Evolutionary conservation across 1,140 invertebrate genomes (phyloP).

Genomic region (Archivesica marissinica): DNA sequence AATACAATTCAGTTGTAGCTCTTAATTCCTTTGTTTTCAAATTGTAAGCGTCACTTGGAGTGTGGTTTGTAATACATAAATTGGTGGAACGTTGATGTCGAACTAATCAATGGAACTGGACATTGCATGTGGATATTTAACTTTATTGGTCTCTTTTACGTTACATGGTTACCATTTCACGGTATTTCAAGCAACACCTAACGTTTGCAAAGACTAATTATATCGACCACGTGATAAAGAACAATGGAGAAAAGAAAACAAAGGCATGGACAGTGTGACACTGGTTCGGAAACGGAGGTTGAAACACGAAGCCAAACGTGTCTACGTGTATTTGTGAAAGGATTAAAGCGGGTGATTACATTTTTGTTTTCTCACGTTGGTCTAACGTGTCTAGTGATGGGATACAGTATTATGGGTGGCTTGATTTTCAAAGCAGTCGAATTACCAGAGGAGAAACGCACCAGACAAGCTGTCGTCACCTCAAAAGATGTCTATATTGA

Average conservation of each 20-base stretch:
- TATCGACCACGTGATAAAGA: no score
- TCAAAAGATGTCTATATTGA: constrained; percentile 1
- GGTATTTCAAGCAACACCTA: no score
- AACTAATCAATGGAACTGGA: no score
- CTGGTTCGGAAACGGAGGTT: not conserved
- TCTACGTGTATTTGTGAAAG: constrained; percentile 21
- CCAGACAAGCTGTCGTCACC: not conserved
- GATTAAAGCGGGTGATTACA: constrained; percentile 58
- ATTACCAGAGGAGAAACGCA: constrained; percentile 46
- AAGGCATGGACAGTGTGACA: not conserved
- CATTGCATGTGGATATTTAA: no score
- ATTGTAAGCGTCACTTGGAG: no score
- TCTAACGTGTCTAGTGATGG: constrained; percentile 63
- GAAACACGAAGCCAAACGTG: constrained; percentile 26
- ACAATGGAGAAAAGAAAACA: not conserved
- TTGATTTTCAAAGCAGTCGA: constrained; percentile 57
- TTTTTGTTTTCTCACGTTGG: constrained; percentile 70
- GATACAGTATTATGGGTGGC: constrained; percentile 62
- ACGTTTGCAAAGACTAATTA: no score
- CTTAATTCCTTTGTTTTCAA: no score
- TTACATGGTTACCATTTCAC: no score
- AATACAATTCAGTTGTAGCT: no score
- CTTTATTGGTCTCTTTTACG: no score
- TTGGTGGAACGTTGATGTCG: no score
- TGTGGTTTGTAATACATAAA: no score